A percentile compares a stretch with the other conserved stretches of the same genome.
These are phyloP conservation scores for Picathartes gymnocephalus DNA, from an alignment of 2,113 vertebrate genomes.

Conservation along the genomic window DNA sequence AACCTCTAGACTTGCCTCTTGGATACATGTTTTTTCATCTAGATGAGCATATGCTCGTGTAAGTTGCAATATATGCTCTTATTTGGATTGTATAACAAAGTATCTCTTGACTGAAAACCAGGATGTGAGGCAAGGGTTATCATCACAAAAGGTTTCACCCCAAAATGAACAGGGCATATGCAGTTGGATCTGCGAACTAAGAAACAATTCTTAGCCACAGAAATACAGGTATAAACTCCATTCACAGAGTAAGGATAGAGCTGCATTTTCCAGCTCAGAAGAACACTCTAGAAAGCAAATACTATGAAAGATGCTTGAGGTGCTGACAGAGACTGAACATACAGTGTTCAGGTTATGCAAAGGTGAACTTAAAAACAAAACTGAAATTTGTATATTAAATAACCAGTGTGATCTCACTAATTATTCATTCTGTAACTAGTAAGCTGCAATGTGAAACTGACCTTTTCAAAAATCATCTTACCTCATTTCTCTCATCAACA, in stretches of 20 bases:
- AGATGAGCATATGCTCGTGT: neutral
- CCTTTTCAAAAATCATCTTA: conserved; percentile 55
- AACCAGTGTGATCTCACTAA: neutral
- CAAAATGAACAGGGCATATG: neutral
- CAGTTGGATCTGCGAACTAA: neutral
- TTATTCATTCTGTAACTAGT: neutral
- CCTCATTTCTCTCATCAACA: conserved; percentile 95
- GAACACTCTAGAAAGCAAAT: neutral
- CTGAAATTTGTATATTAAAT: neutral
- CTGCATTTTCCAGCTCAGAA: neutral
- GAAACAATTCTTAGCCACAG: neutral
- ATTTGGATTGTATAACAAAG: neutral
- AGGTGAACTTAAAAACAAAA: neutral
- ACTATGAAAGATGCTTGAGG: neutral
- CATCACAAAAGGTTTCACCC: neutral
- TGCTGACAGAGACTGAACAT: neutral
- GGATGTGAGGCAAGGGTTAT: neutral
- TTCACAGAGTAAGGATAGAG: neutral
- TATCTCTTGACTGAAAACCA: neutral
- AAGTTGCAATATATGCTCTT: neutral
- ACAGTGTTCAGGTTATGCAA: neutral
- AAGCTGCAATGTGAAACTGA: neutral
- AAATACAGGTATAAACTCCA: neutral
- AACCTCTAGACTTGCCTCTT: neutral
- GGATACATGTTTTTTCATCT: neutral